phyloP scores from a whole-genome alignment of 1,140 invertebrate genomes.

The Mylabris phalerata region DNA sequence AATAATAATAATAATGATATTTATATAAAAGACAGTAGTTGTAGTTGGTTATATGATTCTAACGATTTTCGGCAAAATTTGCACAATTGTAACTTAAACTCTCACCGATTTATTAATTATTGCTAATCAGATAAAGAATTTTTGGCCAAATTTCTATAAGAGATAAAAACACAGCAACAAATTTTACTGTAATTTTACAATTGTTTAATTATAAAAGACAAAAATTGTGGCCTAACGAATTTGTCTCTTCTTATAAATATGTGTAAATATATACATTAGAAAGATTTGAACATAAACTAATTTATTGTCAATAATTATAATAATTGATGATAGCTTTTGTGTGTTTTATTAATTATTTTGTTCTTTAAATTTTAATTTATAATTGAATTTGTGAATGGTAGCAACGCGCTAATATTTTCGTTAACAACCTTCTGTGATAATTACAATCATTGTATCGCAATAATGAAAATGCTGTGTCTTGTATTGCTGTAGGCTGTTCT shows the following conservation, averaged over 20 bases:
- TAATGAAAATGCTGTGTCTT: slow-evolving; percentile 41
- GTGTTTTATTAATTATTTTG: slow-evolving; percentile 7
- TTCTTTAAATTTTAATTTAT: not conserved
- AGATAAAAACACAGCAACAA: no score
- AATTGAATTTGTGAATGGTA: slow-evolving; percentile 8
- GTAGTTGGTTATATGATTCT: slow-evolving; percentile 11
- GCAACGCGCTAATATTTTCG: slow-evolving; percentile 20
- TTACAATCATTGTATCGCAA: slow-evolving; percentile 41
- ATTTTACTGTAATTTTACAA: no score
- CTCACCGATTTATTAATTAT: no score
- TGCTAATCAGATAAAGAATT: no score
- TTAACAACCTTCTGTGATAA: slow-evolving; percentile 40
- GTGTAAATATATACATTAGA: no score
- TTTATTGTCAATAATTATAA: no score
- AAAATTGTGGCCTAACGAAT: no score
- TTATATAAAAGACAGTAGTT: slow-evolving; percentile 8
- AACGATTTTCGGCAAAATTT: slow-evolving; percentile 1
- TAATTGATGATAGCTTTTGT: not conserved
- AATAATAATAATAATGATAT: not conserved
- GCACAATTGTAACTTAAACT: no score
- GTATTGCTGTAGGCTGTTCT: slow-evolving; percentile 38
- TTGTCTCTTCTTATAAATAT: no score
- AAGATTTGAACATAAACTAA: no score
- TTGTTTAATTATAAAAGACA: no score
- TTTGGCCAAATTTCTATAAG: no score